Evolutionary conservation across 1,140 invertebrate species (phyloP).

Genomic region (Polypedilum vanderplanki): DNA sequence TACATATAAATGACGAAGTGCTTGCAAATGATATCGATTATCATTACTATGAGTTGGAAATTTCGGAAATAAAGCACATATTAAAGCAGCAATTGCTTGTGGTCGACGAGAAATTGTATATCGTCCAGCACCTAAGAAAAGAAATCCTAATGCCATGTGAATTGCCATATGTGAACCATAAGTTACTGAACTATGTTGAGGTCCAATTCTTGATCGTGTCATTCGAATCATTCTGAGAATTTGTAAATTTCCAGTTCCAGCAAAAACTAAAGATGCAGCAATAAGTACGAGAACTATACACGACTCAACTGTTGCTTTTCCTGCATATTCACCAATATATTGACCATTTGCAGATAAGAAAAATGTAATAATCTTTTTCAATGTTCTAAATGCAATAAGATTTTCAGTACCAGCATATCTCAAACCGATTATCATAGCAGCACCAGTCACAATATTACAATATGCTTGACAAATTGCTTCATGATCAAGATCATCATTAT

Average conservation of each 20-base stretch:
- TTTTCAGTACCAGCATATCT: constrained; percentile 90
- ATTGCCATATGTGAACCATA: constrained; percentile 92
- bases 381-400: constrained; percentile 66
- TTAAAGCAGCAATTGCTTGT: constrained; percentile 74
- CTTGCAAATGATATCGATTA: constrained; percentile 91
- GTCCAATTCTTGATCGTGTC: constrained; percentile 64
- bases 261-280: constrained; percentile 58
- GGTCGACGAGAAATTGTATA: constrained; percentile 80
- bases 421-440: constrained; percentile 87
- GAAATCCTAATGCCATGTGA: constrained; percentile 84
- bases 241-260: constrained; percentile 84
- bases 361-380: constrained; percentile 44
- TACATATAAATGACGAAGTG: constrained; percentile 91
- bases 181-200: constrained; percentile 58
- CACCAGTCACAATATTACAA: constrained; percentile 91
- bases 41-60: constrained; percentile 94
- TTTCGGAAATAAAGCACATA: constrained; percentile 93
- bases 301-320: constrained; percentile 82
- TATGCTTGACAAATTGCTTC: constrained; percentile 96
- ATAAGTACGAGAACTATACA: constrained; percentile 79
- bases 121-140: constrained; percentile 89
- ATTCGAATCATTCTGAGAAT: constrained; percentile 80
- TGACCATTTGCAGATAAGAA: constrained; percentile 48
- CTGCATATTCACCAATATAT: constrained; percentile 76
- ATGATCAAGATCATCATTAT: constrained; percentile 63